These are phyloP conservation scores for Anolis carolinensis DNA, from an alignment of 2,113 vertebrate species.

Conservation along the genomic window DNA sequence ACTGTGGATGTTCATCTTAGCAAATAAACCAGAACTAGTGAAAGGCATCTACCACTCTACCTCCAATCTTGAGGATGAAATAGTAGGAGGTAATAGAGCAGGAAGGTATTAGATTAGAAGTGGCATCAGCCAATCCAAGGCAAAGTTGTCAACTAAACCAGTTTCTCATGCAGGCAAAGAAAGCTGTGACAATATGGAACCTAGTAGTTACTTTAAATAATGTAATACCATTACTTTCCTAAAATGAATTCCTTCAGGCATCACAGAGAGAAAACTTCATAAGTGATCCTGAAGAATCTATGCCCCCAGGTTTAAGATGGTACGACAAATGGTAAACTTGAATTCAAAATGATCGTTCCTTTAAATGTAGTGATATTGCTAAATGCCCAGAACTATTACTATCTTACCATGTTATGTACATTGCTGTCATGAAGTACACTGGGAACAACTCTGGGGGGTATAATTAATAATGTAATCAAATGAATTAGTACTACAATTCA, in stretches of 20 bases:
- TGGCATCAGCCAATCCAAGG: neutral
- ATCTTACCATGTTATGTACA: neutral
- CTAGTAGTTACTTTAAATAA: neutral
- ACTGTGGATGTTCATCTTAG: constrained; percentile 5
- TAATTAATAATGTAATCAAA: neutral
- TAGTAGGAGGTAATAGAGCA: neutral
- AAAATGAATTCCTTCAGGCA: neutral
- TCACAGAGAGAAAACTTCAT: constrained; percentile 7
- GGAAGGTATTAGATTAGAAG: constrained; percentile 2
- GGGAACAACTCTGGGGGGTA: neutral
- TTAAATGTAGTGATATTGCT: neutral
- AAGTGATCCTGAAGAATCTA: neutral
- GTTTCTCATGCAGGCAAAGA: neutral
- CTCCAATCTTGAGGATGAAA: neutral
- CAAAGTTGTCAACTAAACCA: neutral
- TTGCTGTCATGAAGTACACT: neutral
- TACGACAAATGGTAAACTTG: neutral
- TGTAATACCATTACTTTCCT: neutral
- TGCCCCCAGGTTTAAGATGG: neutral
- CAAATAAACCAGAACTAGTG: constrained; percentile 21
- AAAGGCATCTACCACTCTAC: neutral
- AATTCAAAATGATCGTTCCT: neutral
- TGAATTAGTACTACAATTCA: neutral
- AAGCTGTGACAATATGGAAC: neutral
- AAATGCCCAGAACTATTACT: neutral